A percentile compares a stretch with the other conserved stretches of the same genome.
These are phyloP conservation scores for Poecilia latipinna DNA, from an alignment of 2,113 vertebrate species.

Conservation along the genomic window DNA sequence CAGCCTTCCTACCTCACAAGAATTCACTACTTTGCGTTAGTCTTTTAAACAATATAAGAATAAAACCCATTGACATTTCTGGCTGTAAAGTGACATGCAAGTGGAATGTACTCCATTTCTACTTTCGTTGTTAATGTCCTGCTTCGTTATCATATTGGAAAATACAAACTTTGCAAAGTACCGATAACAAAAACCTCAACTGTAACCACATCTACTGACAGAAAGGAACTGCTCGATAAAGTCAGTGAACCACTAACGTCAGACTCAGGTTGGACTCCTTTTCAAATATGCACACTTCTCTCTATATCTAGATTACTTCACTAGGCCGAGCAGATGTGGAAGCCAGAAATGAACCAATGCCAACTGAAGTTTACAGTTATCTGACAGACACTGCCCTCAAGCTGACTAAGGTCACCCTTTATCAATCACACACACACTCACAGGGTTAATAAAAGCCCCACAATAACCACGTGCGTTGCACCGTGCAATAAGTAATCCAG, in stretches of 20 bases:
- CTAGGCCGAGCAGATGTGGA: neutral
- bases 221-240: slow-evolving; percentile 1
- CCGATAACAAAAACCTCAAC: neutral
- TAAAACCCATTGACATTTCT: too few species aligned
- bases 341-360: neutral
- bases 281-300: slow-evolving; percentile 10
- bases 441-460: neutral
- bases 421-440: slow-evolving; percentile 37
- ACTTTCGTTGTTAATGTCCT: too few species aligned
- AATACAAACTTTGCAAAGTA: neutral
- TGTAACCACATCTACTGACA: neutral
- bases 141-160: neutral
- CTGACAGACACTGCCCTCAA: neutral
- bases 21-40: neutral
- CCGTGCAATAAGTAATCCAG: slow-evolving; percentile 13
- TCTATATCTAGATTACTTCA: slow-evolving; percentile 4
- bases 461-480: slow-evolving; percentile 1
- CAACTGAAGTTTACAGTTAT: slow-evolving; percentile 35
- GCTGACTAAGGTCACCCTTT: slow-evolving; percentile 14
- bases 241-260: slow-evolving; percentile 4
- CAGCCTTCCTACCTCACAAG: neutral
- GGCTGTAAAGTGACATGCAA: too few species aligned
- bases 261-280: neutral
- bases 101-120: too few species aligned
- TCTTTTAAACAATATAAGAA: neutral